These are phyloP conservation scores for Pteronura brasiliensis DNA, from an alignment of 2,113 vertebrate genomes.

Conservation along the genomic window DNA sequence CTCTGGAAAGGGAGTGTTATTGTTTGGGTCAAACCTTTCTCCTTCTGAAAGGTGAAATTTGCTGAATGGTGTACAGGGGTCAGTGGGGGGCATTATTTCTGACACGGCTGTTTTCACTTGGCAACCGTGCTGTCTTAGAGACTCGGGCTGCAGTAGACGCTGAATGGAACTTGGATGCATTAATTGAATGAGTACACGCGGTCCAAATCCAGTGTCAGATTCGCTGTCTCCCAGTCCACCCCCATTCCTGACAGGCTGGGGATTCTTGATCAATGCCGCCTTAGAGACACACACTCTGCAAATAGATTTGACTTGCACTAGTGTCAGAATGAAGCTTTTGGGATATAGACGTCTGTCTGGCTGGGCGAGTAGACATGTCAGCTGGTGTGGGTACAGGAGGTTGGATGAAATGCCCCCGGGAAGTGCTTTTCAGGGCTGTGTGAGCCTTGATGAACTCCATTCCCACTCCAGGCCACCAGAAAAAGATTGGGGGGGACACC, in stretches of 20 bases:
- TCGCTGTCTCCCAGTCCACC: background rate
- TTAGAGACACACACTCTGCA: background rate
- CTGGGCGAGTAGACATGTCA: background rate
- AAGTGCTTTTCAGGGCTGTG: background rate
- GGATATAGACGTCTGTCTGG: background rate
- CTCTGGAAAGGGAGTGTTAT: background rate
- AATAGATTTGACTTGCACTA: background rate
- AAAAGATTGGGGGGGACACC: background rate
- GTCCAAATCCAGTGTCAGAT: background rate
- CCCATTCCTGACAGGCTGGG: background rate
- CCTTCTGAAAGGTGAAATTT: constrained; percentile 14
- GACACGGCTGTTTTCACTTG: background rate
- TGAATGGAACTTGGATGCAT: background rate
- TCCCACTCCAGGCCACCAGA: background rate
- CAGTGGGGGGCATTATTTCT: background rate
- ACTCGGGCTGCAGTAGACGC: background rate
- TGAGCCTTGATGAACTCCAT: background rate
- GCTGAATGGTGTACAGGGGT: background rate
- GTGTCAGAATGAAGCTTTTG: background rate
- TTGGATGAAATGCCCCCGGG: background rate
- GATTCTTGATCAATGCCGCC: background rate
- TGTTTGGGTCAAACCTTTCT: background rate
- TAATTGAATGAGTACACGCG: background rate
- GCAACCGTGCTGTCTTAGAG: background rate
- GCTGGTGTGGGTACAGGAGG: background rate